phyloP scores from a whole-genome alignment of 2,113 vertebrate species.

The Proterorhinus semilunaris region DNA sequence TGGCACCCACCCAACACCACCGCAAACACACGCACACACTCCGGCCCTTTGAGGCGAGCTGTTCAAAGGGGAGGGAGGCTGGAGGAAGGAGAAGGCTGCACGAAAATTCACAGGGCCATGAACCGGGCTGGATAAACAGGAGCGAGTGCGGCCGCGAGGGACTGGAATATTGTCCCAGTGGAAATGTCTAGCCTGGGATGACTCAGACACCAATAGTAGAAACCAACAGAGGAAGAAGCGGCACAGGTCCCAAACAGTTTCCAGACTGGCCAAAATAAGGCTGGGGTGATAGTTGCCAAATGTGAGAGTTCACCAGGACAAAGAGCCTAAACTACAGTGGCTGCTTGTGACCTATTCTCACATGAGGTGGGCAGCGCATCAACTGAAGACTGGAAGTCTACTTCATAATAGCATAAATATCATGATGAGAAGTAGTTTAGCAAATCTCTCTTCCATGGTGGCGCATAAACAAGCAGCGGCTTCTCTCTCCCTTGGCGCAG shows the following conservation, averaged over 20 bases:
- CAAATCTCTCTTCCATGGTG: too few relatives aligned
- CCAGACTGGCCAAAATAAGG: conserved; percentile 73
- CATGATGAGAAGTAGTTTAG: too few relatives aligned
- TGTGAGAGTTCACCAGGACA: conserved; percentile 44
- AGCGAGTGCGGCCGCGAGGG: conserved; percentile 53
- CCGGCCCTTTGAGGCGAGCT: conserved; percentile 53
- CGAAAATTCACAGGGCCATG: conserved; percentile 47
- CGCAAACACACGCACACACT: conserved; percentile 33
- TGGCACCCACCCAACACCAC: conserved; percentile 7
- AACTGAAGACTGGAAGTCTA: too few relatives aligned
- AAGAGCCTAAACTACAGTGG: conserved; percentile 28
- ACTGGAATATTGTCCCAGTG: conserved; percentile 66
- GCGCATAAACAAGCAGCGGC: too few relatives aligned
- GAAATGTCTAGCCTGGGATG: conserved; percentile 71
- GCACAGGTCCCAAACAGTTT: conserved; percentile 69
- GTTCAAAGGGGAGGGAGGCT: conserved; percentile 46
- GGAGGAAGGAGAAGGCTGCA: conserved; percentile 38
- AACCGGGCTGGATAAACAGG: conserved; percentile 63
- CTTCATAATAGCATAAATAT: too few relatives aligned
- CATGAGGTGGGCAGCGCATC: too few relatives aligned
- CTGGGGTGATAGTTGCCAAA: conserved; percentile 71
- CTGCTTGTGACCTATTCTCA: conserved; percentile 19
- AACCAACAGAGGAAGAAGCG: conserved; percentile 45
- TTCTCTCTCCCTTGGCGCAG: too few relatives aligned
- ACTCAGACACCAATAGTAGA: conserved; percentile 65